Conservation (phyloP, 2,113 vertebrate genomes). For the Motacilla tschutschensis region DNA sequence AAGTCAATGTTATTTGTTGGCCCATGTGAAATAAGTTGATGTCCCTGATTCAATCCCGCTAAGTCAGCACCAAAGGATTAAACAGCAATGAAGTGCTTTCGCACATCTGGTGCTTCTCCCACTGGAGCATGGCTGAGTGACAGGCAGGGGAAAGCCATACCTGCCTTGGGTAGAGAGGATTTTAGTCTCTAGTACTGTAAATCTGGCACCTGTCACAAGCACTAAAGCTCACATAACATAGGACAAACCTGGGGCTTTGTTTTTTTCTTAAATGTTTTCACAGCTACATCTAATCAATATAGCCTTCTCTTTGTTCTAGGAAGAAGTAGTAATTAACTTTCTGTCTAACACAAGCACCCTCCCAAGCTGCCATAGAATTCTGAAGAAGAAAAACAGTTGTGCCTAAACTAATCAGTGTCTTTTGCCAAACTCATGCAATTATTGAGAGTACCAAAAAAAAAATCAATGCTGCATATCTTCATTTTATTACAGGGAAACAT, state of each 20-base stretch:
- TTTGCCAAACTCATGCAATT: neutral
- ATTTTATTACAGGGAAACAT: neutral
- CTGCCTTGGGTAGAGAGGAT: conserved; percentile 8
- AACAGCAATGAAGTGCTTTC: conserved; percentile 14
- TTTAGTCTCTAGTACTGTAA: conserved; percentile 24
- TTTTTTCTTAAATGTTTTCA: conserved; percentile 43
- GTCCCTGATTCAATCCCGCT: neutral
- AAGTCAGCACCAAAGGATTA: conserved; percentile 47
- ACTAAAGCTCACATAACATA: conserved; percentile 46
- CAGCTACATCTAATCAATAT: conserved; percentile 49
- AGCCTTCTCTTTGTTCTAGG: conserved; percentile 9
- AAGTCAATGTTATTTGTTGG: conserved; percentile 16
- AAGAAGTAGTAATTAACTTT: conserved; percentile 46
- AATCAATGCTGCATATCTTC: neutral
- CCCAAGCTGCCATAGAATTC: neutral
- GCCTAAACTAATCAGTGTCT: neutral
- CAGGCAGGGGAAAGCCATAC: neutral
- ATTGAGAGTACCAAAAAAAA: neutral
- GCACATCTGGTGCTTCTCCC: conserved; percentile 50
- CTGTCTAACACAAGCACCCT: neutral
- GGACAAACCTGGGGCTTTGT: conserved; percentile 16
- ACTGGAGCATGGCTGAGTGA: conserved; percentile 26
- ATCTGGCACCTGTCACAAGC: conserved; percentile 53
- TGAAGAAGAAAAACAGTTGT: neutral
- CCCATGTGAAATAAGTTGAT: neutral